A percentile compares a stretch with the other conserved stretches of the same genome.
phyloP scores from a whole-genome alignment of 2,888 invertebrate species.

The Spodoptera littoralis region DNA sequence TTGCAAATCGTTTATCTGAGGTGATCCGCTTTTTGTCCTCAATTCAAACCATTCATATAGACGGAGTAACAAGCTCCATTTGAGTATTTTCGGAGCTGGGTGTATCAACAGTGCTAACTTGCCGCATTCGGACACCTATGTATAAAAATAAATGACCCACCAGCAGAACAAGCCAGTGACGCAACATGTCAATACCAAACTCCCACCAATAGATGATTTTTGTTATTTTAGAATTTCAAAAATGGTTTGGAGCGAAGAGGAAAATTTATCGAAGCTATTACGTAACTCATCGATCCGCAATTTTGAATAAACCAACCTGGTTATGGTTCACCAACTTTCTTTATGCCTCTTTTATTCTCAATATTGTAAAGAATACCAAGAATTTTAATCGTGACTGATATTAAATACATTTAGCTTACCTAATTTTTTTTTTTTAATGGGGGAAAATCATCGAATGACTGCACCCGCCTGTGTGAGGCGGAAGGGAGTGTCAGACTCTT shows the following conservation, averaged over 20 bases:
- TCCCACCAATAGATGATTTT: constrained; percentile 40
- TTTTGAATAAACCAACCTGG: constrained; percentile 37
- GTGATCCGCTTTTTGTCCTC: constrained; percentile 46
- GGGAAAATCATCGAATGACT: no score
- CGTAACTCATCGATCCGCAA: constrained; percentile 35
- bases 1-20: constrained; percentile 35
- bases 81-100: constrained; percentile 44
- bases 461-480: no score
- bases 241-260: constrained; percentile 20
- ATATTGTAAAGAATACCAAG: constrained; percentile 13
- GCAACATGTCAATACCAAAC: constrained; percentile 47
- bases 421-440: no score
- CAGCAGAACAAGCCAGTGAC: constrained; percentile 25
- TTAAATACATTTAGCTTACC: constrained; percentile 78
- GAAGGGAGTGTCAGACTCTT: no score
- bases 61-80: constrained; percentile 45
- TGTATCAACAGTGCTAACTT: constrained; percentile 22
- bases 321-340: constrained; percentile 25
- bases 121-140: constrained; percentile 39
- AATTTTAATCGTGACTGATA: constrained; percentile 14
- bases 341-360: constrained; percentile 35
- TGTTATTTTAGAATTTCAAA: constrained; percentile 51
- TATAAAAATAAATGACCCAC: constrained; percentile 49
- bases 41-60: constrained; percentile 30
- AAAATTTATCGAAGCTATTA: constrained; percentile 47